phyloP scores from a whole-genome alignment of 2,888 invertebrate species.

The Prosapia bicincta region DNA sequence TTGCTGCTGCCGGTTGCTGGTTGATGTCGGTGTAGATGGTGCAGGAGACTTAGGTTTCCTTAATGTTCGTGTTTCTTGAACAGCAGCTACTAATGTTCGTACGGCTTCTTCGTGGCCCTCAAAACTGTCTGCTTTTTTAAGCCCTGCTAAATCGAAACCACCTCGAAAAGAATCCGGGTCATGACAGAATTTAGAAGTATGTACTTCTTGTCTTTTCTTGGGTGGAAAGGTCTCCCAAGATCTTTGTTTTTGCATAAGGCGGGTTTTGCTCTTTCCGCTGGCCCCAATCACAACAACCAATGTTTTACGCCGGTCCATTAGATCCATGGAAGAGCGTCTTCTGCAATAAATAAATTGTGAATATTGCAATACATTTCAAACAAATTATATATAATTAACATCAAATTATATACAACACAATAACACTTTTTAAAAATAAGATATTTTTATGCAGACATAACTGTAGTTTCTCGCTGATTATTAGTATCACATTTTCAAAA shows the following conservation, averaged over 20 bases:
- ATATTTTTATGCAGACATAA: too few relatives aligned
- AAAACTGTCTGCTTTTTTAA: slow-evolving; percentile 63
- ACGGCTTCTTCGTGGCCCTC: slow-evolving; percentile 68
- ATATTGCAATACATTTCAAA: too few relatives aligned
- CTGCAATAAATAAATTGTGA: slow-evolving; percentile 35
- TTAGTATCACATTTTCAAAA: too few relatives aligned
- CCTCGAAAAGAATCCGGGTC: slow-evolving; percentile 43
- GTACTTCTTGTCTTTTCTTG: slow-evolving; percentile 43
- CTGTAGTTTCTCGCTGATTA: too few relatives aligned
- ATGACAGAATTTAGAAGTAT: slow-evolving; percentile 40
- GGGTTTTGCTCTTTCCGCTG: slow-evolving; percentile 40
- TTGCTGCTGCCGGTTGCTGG: slow-evolving; percentile 2
- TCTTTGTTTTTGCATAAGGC: slow-evolving; percentile 56
- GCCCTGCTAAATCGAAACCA: slow-evolving; percentile 42
- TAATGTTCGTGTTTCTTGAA: slow-evolving; percentile 60
- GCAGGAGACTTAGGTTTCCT: slow-evolving; percentile 39
- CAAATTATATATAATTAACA: background rate
- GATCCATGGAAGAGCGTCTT: slow-evolving; percentile 37
- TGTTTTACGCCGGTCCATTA: slow-evolving; percentile 49
- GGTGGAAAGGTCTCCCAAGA: slow-evolving; percentile 63
- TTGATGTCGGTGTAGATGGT: slow-evolving; percentile 23
- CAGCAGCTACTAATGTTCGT: slow-evolving; percentile 61
- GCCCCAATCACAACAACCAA: slow-evolving; percentile 49
- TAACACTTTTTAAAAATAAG: too few relatives aligned
- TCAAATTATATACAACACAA: background rate